Evolutionary conservation across 2,888 invertebrate genomes (phyloP), one percentile per base, ranked within the genome.

Genomic region (Apeira syringaria): DNA sequence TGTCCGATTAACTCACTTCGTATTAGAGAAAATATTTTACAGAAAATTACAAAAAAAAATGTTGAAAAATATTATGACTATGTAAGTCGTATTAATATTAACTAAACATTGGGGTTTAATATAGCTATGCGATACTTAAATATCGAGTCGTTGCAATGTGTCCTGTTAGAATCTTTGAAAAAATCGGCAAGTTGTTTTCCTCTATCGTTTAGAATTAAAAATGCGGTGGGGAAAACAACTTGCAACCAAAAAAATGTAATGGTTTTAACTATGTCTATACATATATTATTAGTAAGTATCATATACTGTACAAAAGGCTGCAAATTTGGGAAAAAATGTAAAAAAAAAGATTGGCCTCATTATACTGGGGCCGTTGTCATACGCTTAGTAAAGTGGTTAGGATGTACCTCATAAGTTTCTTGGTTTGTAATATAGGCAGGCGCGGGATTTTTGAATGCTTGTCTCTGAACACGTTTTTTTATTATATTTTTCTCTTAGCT

Each of bases 351-450:
- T 71, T 74, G 81, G 80, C 73, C 80, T 72, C 80, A 68, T 76
- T 74, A 68, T 61, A n/a, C 68, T 80, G 85, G 76, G 85, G 80
- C 76, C 76, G 74, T 64, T 79, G 79, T 74, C 75, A 86, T 89
- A 88, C 88, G 88, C 88, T 89, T 89, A 89, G 85, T 87, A 81
- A 86, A 76, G 72, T 79, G 78, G 73, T 70, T 87, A 86, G 84
- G 79, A 74, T 61, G 69, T 83, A 86, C 80, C 80, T 82, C 77
- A 66, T 85, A 85, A 84, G 85, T 79, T 44, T 77, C 78, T 80
- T 72, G 76, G 75, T 74, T 73, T 74, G 38, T 65, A 76, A 77
- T 64, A 59, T 76, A 78, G 79, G 70, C 61, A 33, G 36, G 26
- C 45, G 72, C 43, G 52, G 8, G 44, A 60, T 56, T 61, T 69